A percentile compares a stretch with the other conserved stretches of the same genome.
Evolutionary conservation across 2,888 invertebrate species (phyloP).

Genomic region (Linyphia triangularis): DNA sequence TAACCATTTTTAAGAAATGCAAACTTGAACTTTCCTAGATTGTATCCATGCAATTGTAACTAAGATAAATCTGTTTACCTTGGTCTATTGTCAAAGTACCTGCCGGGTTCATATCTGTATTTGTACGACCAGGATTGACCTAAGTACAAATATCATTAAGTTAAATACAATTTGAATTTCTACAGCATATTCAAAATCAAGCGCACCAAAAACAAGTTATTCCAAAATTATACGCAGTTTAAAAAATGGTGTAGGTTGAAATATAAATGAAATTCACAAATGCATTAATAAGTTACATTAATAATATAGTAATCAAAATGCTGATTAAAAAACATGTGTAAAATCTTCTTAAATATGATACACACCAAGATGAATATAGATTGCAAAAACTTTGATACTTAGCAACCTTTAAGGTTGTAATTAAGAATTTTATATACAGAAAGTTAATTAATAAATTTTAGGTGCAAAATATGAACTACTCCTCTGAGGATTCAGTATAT

Average conservation of each 20-base stretch:
- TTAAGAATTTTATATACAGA: not conserved
- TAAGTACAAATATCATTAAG: not conserved
- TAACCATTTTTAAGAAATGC: too few relatives aligned
- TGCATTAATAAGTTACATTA: not conserved
- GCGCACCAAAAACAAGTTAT: not conserved
- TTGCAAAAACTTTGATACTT: not conserved
- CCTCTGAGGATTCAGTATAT: not conserved
- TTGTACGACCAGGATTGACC: not conserved
- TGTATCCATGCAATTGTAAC: not conserved
- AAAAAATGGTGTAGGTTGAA: too few relatives aligned
- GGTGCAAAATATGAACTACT: not conserved
- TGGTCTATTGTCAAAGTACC: not conserved
- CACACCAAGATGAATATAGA: too few relatives aligned
- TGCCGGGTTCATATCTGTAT: not conserved
- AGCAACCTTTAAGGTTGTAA: not conserved
- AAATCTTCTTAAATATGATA: too few relatives aligned
- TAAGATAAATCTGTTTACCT: not conserved
- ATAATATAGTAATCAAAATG: not conserved
- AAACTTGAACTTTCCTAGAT: too few relatives aligned
- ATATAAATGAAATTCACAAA: not conserved
- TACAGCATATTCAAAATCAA: not conserved
- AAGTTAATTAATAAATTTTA: not conserved
- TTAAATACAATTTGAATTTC: not conserved
- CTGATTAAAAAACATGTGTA: not conserved
- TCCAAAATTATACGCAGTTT: not conserved